A percentile compares a stretch with the other conserved stretches of the same genome.
These are phyloP conservation scores for Bufo gargarizans DNA, from an alignment of 2,113 vertebrate genomes.

Conservation along the genomic window DNA sequence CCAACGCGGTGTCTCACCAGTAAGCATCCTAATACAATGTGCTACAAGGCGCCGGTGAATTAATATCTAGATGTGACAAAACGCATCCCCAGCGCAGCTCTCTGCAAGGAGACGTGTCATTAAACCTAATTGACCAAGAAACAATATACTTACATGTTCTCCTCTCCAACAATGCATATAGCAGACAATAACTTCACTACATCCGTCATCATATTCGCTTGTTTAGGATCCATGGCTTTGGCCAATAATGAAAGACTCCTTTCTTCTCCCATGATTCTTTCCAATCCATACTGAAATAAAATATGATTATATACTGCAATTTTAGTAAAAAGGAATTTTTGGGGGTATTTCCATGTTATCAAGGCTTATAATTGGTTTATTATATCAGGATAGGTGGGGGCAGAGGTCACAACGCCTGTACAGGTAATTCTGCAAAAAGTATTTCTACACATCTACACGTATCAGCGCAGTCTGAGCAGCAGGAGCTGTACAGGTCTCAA, in stretches of 20 bases:
- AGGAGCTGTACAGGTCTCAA: too few relatives aligned
- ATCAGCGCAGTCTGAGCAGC: too few relatives aligned
- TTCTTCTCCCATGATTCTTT: slow-evolving; percentile 92
- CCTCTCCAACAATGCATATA: slow-evolving; percentile 96
- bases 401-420: too few relatives aligned
- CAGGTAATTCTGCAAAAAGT: too few relatives aligned
- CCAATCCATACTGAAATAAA: slow-evolving; percentile 86
- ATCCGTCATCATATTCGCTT: slow-evolving; percentile 93
- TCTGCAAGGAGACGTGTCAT: background rate
- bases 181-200: slow-evolving; percentile 94
- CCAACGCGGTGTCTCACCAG: slow-evolving; percentile 36
- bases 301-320: too few relatives aligned
- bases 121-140: background rate
- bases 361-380: too few relatives aligned
- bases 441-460: too few relatives aligned
- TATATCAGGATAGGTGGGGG: too few relatives aligned
- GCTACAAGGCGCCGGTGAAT: slow-evolving; percentile 32
- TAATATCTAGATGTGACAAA: slow-evolving; percentile 18
- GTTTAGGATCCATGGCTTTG: slow-evolving; percentile 86
- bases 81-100: background rate
- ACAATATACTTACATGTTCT: slow-evolving; percentile 86
- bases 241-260: slow-evolving; percentile 87
- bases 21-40: slow-evolving; percentile 11
- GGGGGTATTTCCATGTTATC: too few relatives aligned
- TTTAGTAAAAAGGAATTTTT: too few relatives aligned